Evolutionary conservation across 2,113 vertebrate species (phyloP).

Genomic region (Emydura subglobosa): DNA sequence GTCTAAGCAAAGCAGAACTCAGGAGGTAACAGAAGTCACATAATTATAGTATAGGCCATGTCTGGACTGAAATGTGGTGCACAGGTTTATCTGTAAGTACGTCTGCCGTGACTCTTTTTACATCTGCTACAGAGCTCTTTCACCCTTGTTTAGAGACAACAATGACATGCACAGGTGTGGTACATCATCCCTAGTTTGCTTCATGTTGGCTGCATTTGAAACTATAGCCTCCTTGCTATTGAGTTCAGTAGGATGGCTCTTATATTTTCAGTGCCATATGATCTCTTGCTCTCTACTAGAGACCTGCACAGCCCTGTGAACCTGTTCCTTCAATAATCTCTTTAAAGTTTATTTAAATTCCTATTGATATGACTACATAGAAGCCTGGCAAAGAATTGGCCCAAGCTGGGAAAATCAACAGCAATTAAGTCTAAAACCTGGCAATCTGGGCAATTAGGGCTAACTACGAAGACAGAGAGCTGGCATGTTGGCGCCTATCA

Average conservation of each 20-base stretch:
- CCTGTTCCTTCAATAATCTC: conserved; percentile 68
- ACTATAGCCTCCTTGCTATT: not conserved
- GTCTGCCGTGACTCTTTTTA: not conserved
- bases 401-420: conserved; percentile 54
- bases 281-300: conserved; percentile 41
- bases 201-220: conserved; percentile 41
- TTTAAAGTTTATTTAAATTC: conserved; percentile 65
- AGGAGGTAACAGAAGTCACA: not conserved
- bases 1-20: not conserved
- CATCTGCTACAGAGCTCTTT: not conserved
- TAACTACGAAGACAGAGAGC: conserved; percentile 26
- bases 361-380: conserved; percentile 62
- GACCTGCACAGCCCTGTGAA: conserved; percentile 33
- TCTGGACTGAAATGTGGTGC: not conserved
- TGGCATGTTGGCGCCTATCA: not conserved
- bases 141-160: not conserved
- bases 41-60: not conserved
- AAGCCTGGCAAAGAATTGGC: conserved; percentile 57
- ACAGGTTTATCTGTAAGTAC: not conserved
- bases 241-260: not conserved
- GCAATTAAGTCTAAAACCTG: conserved; percentile 38
- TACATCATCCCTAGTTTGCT: conserved; percentile 16
- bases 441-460: not conserved
- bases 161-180: not conserved
- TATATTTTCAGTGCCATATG: conserved; percentile 50